phyloP scores from a whole-genome alignment of 1,140 invertebrate genomes.

The Samia ricini region DNA sequence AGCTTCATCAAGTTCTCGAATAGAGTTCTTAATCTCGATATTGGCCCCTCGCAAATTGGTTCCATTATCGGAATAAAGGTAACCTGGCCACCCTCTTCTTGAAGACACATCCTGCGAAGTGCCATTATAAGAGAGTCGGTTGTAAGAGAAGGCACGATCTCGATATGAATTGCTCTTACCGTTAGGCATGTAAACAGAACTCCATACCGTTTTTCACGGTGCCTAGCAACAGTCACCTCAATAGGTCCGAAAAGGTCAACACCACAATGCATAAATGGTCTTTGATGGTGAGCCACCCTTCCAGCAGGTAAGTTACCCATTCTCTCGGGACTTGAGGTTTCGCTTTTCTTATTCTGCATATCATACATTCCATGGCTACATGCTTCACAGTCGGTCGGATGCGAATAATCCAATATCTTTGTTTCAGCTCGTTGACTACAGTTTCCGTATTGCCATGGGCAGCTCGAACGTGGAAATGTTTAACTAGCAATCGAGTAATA shows the following conservation, averaged over 20 bases:
- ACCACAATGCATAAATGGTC: conserved; percentile 27
- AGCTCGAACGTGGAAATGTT: conserved; percentile 12
- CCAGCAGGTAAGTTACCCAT: conserved; percentile 15
- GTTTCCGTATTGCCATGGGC: conserved; percentile 10
- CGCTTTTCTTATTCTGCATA: not conserved
- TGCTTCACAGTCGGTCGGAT: conserved; percentile 4
- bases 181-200: conserved; percentile 11
- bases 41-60: conserved; percentile 48
- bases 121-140: conserved; percentile 55
- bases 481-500: conserved; percentile 16
- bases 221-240: conserved; percentile 28
- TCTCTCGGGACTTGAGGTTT: not conserved
- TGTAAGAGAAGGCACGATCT: conserved; percentile 27
- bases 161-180: conserved; percentile 22
- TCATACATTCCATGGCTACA: not conserved
- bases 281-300: conserved; percentile 25
- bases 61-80: conserved; percentile 38
- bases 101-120: conserved; percentile 57
- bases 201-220: conserved; percentile 46
- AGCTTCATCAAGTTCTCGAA: conserved; percentile 19
- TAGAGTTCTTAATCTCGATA: conserved; percentile 23
- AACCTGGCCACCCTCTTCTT: conserved; percentile 39
- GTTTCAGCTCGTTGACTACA: conserved; percentile 17
- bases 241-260: conserved; percentile 37
- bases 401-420: conserved; percentile 13